Percentiles rank a stretch among this genome's conserved stretches.
Evolutionary conservation across 2,113 vertebrate genomes (phyloP).

Genomic region (Melanerpes aurifrons): DNA sequence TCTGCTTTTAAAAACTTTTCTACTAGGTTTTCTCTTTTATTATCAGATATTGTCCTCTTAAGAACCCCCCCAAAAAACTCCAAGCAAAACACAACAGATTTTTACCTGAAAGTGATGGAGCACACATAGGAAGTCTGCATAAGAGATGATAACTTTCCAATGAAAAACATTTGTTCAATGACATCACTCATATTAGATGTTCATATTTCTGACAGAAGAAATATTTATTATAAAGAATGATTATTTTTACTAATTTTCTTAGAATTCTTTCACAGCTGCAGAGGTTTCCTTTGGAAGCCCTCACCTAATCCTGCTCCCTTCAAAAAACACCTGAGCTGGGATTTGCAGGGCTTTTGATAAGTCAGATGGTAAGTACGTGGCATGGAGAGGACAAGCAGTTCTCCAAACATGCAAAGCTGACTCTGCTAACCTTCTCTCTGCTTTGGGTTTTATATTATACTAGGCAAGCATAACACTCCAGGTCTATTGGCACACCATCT

Average conservation of each 20-base stretch:
- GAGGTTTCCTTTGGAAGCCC: not conserved
- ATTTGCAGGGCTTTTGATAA: not conserved
- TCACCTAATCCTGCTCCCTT: not conserved
- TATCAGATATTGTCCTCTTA: not conserved
- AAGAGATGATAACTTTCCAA: conserved; percentile 41
- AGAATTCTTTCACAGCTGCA: not conserved
- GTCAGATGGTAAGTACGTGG: not conserved
- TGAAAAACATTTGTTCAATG: conserved; percentile 51
- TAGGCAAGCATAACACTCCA: not conserved
- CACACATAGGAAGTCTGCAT: not conserved
- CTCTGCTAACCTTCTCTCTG: not conserved
- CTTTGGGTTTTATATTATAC: not conserved
- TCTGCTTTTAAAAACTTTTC: not conserved
- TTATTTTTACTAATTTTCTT: conserved; percentile 7
- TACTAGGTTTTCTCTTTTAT: not conserved
- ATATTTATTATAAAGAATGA: conserved; percentile 38
- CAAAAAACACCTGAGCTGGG: not conserved
- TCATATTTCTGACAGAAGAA: conserved; percentile 26
- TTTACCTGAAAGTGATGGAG: conserved; percentile 1
- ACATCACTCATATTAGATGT: conserved; percentile 23
- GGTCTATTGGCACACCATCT: not conserved
- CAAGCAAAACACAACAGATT: no score
- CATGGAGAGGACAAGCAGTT: not conserved
- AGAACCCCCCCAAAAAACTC: not conserved
- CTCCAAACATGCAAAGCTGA: not conserved